Conservation (phyloP, 2,888 invertebrate genomes). For the Cyaniris semiargus region DNA sequence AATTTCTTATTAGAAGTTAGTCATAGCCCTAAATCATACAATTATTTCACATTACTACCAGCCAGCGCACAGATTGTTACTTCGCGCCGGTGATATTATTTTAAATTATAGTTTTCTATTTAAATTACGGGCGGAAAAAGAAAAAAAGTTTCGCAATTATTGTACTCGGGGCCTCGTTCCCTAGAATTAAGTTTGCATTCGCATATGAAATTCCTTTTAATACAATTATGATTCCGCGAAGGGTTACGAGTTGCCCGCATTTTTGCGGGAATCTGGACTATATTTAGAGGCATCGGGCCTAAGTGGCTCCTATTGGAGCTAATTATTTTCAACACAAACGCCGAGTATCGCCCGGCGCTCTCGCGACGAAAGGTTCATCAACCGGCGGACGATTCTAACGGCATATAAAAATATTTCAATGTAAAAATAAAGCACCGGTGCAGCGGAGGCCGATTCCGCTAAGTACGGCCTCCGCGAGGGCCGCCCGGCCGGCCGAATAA, state of each 20-base stretch:
- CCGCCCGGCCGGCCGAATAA: conserved; percentile 50
- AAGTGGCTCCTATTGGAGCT: conserved; percentile 23
- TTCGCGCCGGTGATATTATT: conserved; percentile 25
- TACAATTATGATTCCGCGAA: conserved; percentile 33
- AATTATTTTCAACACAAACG: conserved; percentile 18
- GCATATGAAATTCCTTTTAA: conserved; percentile 33
- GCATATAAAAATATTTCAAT: conserved; percentile 29
- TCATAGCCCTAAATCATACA: not conserved
- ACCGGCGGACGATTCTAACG: conserved; percentile 26
- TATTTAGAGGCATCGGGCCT: conserved; percentile 30
- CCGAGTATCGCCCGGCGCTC: not conserved
- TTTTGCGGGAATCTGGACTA: conserved; percentile 33
- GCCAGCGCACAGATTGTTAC: conserved; percentile 12
- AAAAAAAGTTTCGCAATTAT: conserved; percentile 25
- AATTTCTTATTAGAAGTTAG: not conserved
- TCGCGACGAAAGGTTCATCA: conserved; percentile 16
- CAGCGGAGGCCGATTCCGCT: conserved; percentile 31
- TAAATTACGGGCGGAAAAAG: conserved; percentile 15
- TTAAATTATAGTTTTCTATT: conserved; percentile 31
- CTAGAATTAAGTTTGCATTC: conserved; percentile 27
- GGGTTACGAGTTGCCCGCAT: conserved; percentile 26
- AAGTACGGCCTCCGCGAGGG: conserved; percentile 38
- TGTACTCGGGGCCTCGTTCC: conserved; percentile 35
- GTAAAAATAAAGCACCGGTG: conserved; percentile 24
- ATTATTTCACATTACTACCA: conserved; percentile 12